These are phyloP conservation scores for Sceloporus undulatus DNA, from an alignment of 2,113 vertebrate genomes.

Conservation along the genomic window DNA sequence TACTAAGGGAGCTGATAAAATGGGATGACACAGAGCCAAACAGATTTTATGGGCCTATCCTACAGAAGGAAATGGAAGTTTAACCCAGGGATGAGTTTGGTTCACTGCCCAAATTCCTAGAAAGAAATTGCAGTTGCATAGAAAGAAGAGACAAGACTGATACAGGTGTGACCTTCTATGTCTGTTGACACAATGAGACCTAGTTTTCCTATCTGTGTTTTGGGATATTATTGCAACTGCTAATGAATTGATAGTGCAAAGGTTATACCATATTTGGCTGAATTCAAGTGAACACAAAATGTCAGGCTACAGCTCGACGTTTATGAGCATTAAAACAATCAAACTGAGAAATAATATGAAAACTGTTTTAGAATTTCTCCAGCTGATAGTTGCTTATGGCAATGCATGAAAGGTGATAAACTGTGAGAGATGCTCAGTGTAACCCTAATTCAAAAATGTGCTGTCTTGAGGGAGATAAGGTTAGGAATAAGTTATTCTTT, in stretches of 20 bases:
- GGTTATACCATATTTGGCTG: background rate
- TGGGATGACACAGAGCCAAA: slow-evolving; percentile 47
- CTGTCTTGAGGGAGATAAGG: too few relatives aligned
- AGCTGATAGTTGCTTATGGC: background rate
- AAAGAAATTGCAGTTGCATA: background rate
- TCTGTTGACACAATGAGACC: background rate
- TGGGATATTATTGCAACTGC: background rate
- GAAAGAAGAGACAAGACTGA: background rate
- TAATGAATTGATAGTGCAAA: background rate
- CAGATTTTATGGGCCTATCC: slow-evolving; percentile 50
- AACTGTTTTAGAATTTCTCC: background rate
- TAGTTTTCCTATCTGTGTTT: fast-evolving
- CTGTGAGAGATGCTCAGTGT: background rate
- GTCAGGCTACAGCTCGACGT: background rate
- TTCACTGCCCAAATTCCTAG: background rate
- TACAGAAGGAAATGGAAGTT: slow-evolving; percentile 26
- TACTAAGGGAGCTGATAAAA: slow-evolving; percentile 53
- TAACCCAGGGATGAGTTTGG: slow-evolving; percentile 26
- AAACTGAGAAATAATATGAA: slow-evolving; percentile 9
- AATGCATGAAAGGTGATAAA: background rate
- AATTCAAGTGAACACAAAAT: background rate
- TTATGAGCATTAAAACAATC: background rate
- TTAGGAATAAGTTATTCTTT: too few relatives aligned
- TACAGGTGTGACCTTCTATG: background rate
- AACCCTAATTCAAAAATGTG: too few relatives aligned